Conservation (phyloP, 2,888 invertebrate genomes). For the Hydropsyche betteni region DNA sequence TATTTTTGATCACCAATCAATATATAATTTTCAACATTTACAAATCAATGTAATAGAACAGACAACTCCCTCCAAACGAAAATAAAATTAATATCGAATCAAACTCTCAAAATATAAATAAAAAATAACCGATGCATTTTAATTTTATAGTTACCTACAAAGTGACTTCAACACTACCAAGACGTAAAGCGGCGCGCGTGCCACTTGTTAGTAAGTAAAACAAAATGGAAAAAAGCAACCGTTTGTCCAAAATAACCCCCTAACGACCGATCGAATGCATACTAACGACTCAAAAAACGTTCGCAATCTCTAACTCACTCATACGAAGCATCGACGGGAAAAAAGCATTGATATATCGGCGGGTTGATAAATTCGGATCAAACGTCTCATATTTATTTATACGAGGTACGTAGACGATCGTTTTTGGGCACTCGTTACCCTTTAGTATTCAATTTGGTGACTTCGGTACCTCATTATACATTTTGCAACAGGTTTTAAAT, state of each 20-base stretch:
- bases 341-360: not conserved
- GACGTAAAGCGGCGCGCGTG: slow-evolving; percentile 4
- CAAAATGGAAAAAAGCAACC: not conserved
- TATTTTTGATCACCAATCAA: not conserved
- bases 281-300: not conserved
- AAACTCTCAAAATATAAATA: too few relatives aligned
- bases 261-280: not conserved
- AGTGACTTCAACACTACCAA: not conserved
- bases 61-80: too few relatives aligned
- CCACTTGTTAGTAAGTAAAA: slow-evolving; percentile 1
- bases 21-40: too few relatives aligned
- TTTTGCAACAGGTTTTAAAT: slow-evolving; percentile 33
- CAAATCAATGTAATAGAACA: too few relatives aligned
- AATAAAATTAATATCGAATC: too few relatives aligned
- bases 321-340: not conserved
- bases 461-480: slow-evolving; percentile 31
- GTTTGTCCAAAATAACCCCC: not conserved
- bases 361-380: not conserved
- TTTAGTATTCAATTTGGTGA: slow-evolving; percentile 31
- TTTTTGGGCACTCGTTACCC: slow-evolving; percentile 32
- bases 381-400: slow-evolving; percentile 6
- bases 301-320: not conserved
- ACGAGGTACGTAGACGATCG: not conserved
- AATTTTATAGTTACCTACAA: slow-evolving; percentile 5
- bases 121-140: not conserved